Evolutionary conservation across 2,888 invertebrate genomes (phyloP).

Genomic region (Phrixothrix hirtus): DNA sequence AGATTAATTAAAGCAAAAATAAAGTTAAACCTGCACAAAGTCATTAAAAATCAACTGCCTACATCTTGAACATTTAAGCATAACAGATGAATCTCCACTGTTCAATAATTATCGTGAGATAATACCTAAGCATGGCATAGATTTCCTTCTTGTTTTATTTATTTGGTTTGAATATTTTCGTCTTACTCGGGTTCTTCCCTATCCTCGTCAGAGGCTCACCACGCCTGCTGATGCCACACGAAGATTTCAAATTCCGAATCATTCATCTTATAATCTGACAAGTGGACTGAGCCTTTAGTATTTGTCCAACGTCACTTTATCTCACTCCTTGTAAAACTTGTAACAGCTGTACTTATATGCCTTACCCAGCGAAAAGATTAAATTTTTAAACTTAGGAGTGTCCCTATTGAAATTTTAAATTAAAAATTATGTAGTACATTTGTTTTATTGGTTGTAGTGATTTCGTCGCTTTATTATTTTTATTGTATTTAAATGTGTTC

Average conservation of each 20-base stretch:
- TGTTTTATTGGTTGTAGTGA: neutral
- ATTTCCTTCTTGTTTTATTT: conserved; percentile 18
- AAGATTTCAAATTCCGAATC: conserved; percentile 56
- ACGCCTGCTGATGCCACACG: conserved; percentile 40
- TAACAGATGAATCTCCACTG: conserved; percentile 35
- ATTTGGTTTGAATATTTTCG: conserved; percentile 13
- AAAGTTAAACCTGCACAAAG: conserved; percentile 19
- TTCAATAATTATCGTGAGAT: conserved; percentile 38
- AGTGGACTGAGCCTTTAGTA: conserved; percentile 51
- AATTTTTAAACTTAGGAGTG: conserved; percentile 29
- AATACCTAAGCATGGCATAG: conserved; percentile 26
- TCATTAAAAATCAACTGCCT: conserved; percentile 28
- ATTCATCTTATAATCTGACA: conserved; percentile 62
- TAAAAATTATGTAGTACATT: conserved; percentile 7
- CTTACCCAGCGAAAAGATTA: conserved; percentile 24
- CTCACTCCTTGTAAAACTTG: conserved; percentile 31
- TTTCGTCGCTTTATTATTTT: no score
- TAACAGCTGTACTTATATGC: conserved; percentile 32
- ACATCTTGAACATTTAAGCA: conserved; percentile 32
- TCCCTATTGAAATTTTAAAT: conserved; percentile 11
- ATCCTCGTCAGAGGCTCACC: conserved; percentile 29
- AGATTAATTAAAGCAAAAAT: conserved; percentile 19
- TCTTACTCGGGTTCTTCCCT: conserved; percentile 22
- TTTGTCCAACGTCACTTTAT: conserved; percentile 35
- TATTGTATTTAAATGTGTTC: no score